Base-by-base conservation (phyloP, 1,140 invertebrate species). In the Tetramorium alpestre region DNA sequence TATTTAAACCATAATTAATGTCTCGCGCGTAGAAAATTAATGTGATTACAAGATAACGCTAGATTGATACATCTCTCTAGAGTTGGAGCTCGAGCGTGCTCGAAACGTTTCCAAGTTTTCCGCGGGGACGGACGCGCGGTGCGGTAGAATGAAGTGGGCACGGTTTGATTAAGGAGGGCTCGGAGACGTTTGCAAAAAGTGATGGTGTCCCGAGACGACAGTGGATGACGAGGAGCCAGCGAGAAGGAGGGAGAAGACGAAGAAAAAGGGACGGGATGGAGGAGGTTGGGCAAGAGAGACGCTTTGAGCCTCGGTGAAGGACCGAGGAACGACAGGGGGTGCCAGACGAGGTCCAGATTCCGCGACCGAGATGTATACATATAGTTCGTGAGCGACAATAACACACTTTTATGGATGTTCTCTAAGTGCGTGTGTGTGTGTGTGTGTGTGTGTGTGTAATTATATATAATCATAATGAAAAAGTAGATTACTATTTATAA, bases 131-230 rank as follows among this genome's bases (percentile, higher is more conserved):
- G 51, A 58, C 38, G 60, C 47, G 54, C 72, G 60, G 77, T 73
- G 86, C 72, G 72, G 73, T 64, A 78, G 77, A 87, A 86, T 77
- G 78, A 90, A 92, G 90, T 91, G 91, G 92, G 89, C 90, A 90
- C 91, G 89, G 91, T 93, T 93, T 93, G 93, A 93, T 93, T 93
- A 92, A 93, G 92, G 92, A 93, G 92, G 89, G 90, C 72, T 86
- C 80, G 87, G 90, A 91, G 91, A 92, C 91, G 89, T 93, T 93
- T 93, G 92, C 77, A 93, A 93, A 92, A 93, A 92, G 89, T 90
- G 90, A 92, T 90, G 90, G 92, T 90, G 87, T 88, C 77, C 49
- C 85, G 87, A 87, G 90, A 92, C 88, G 80, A 88, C 88, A 76
- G 47, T 64, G 73, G 88, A 90, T 89, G 88, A 93, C 85, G 88